Evolutionary conservation across 2,888 invertebrate species (phyloP), one percentile per base, ranked within the genome.

Genomic region (Ophion obscuratus): DNA sequence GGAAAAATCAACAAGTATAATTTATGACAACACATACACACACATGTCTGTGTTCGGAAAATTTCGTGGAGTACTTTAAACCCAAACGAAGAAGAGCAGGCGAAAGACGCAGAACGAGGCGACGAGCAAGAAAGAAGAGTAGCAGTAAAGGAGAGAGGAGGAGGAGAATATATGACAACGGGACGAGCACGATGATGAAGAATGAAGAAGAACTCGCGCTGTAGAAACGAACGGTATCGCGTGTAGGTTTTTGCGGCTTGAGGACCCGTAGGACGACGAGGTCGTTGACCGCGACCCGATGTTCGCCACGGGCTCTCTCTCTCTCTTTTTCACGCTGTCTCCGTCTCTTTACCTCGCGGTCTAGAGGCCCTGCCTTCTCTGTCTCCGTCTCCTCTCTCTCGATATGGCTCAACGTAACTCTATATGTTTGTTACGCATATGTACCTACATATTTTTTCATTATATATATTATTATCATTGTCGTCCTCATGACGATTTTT

Each of bases 211-310:
- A 82, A 61, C 76, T n/a, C 76, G 66, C 57, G 66, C 53, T 76
- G 76, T 76, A 47, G 62, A 76, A 76, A 76, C 78, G 73, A 93
- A 92, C 93, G 92, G 91, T 92, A 93, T 92, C 92, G 92, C 92
- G 92, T 92, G 92, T 92, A 91, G 89, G 92, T 93, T 93, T 93
- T 93, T 93, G 92, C 92, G 91, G 92, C 91, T 92, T 90, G 89
- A 92, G 90, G 91, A 92, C 89, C 85, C 88, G 86, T 85, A 91
- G 89, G 91, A 91, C 89, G 89, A 76, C 14, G 66, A 53, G 92
- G 92, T 92, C 92, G 91, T 92, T 86, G 92, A 91, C 91, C 90
- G 88, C 82, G 75, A 79, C 70, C 82, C 20, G 64, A 40, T 86
- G 73, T 84, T 80, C 86, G 78, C 83, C 80, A 83, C 79, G 77